Conservation (phyloP, 1,140 invertebrate genomes). For the Eurosta solidaginis region DNA sequence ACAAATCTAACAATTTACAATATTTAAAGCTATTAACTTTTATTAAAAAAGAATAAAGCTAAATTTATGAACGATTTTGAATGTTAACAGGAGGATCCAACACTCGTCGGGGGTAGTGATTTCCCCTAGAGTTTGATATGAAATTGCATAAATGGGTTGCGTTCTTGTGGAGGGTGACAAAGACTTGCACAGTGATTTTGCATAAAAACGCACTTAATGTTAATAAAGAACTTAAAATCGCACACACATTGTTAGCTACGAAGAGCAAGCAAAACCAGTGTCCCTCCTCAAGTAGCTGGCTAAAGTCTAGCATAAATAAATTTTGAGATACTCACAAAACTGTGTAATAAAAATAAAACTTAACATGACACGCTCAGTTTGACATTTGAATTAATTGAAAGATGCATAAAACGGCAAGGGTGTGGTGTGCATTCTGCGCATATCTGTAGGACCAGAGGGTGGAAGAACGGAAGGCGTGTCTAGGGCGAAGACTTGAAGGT, state of each 20-base stretch:
- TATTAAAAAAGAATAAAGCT: background rate
- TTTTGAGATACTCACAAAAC: slow-evolving; percentile 35
- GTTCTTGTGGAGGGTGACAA: background rate
- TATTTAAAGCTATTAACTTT: too few species aligned
- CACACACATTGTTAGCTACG: background rate
- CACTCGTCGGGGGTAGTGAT: background rate
- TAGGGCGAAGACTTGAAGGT: background rate
- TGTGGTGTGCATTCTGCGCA: background rate
- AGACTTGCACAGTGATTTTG: slow-evolving; percentile 13
- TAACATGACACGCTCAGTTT: slow-evolving; percentile 60
- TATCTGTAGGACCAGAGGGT: background rate
- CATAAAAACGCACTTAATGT: slow-evolving; percentile 27
- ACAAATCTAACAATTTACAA: too few species aligned
- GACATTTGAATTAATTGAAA: slow-evolving; percentile 60
- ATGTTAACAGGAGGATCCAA: background rate
- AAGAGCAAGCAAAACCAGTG: background rate
- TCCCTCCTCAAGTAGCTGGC: background rate
- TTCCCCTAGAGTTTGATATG: background rate
- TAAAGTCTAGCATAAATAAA: background rate
- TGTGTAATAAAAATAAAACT: slow-evolving; percentile 58
- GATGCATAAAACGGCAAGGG: slow-evolving; percentile 42
- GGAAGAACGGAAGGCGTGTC: background rate
- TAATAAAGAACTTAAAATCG: background rate
- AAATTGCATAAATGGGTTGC: background rate
- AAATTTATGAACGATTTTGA: background rate